A percentile compares a stretch with the other conserved stretches of the same genome.
Conservation (phyloP, 2,888 invertebrate species). For the Cephus runcator region DNA sequence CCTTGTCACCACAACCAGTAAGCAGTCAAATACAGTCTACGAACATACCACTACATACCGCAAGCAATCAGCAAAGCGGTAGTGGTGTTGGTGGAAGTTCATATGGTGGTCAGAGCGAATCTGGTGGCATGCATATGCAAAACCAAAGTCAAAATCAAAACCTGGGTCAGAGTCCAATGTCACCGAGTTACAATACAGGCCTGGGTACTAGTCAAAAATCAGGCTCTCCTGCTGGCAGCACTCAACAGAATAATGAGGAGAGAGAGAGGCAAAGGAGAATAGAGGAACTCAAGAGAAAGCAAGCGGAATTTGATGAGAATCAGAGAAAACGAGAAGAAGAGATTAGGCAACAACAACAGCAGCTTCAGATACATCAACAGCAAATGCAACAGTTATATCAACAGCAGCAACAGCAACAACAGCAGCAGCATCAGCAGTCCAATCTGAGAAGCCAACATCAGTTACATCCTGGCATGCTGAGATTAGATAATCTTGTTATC, state of each 20-base stretch:
- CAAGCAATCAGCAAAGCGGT: constrained; percentile 47
- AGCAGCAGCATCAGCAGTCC: constrained; percentile 41
- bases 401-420: constrained; percentile 46
- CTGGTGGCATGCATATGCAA: constrained; percentile 17
- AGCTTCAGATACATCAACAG: constrained; percentile 64
- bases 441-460: constrained; percentile 41
- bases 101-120: constrained; percentile 40
- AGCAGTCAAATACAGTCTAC: constrained; percentile 58
- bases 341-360: constrained; percentile 63
- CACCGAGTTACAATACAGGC: constrained; percentile 40
- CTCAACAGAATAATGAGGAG: constrained; percentile 58
- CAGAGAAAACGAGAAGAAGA: constrained; percentile 67
- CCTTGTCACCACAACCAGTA: constrained; percentile 58
- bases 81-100: constrained; percentile 34
- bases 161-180: constrained; percentile 27
- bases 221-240: constrained; percentile 21
- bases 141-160: constrained; percentile 22
- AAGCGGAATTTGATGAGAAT: constrained; percentile 68
- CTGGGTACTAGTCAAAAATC: constrained; percentile 46
- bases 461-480: constrained; percentile 57
- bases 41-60: constrained; percentile 55
- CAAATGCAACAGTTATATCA: constrained; percentile 55
- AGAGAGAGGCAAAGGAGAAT: constrained; percentile 67
- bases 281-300: constrained; percentile 70
- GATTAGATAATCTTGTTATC: constrained; percentile 61